Evolutionary conservation across 2,888 invertebrate species (phyloP).

Genomic region (Cordilura impudica): DNA sequence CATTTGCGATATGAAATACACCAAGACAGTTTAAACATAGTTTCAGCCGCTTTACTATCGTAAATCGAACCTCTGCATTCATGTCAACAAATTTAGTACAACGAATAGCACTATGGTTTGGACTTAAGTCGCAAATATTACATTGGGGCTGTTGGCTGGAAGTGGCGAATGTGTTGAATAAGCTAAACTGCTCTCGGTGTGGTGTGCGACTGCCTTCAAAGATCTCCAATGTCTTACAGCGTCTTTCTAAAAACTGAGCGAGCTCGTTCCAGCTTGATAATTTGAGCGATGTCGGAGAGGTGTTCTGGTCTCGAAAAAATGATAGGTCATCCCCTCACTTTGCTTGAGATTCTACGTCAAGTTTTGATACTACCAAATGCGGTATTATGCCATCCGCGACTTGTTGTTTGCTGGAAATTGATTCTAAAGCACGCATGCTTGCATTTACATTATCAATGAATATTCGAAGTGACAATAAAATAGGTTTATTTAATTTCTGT

Average conservation of each 20-base stretch:
- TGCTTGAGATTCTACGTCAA: conserved; percentile 36
- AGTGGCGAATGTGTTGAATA: background rate
- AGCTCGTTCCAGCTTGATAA: conserved; percentile 11
- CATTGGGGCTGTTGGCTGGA: background rate
- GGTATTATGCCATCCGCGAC: conserved; percentile 46
- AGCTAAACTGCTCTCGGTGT: background rate
- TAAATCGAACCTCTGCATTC: background rate
- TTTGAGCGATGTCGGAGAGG: background rate
- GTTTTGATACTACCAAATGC: conserved; percentile 35
- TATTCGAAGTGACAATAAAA: conserved; percentile 15
- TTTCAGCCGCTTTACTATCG: background rate
- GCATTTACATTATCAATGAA: conserved; percentile 44
- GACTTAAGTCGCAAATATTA: background rate
- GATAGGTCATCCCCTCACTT: conserved; percentile 53
- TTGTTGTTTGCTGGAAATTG: conserved; percentile 39
- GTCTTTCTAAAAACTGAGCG: conserved; percentile 15
- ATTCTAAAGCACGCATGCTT: conserved; percentile 51
- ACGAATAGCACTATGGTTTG: conserved; percentile 1
- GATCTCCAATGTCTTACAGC: background rate
- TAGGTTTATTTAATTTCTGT: conserved; percentile 40
- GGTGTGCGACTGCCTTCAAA: too few species aligned
- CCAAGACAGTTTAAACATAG: conserved; percentile 19
- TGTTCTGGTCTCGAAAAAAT: background rate
- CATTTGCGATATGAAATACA: conserved; percentile 3
- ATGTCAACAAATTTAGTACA: conserved; percentile 20